Base-by-base conservation (phyloP, 2,888 invertebrate genomes). In the Plebejus anna region DNA sequence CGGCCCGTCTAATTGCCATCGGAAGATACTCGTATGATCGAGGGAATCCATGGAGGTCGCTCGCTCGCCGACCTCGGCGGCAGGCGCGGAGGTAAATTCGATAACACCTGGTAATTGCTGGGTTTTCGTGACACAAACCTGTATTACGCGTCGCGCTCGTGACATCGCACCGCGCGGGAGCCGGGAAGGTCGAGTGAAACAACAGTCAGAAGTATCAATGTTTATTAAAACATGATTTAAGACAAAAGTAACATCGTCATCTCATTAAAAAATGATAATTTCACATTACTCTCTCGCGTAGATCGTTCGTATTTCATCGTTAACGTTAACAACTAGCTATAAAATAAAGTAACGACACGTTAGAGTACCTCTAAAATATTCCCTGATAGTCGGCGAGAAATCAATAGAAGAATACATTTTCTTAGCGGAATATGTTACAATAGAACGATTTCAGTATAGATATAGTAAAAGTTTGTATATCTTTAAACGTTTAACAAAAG, bases 161-260 rank as follows among this genome's bases (percentile, higher is more conserved):
- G 66, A 66, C 66, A 66, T 22, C 32, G 72, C 9, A 13, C 71
- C 38, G 38, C 6, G 13, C 73, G 4, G 66, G 16, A 38, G 22
- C 59, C 9, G 66, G 77, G 66, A 72, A 80, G 81, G 80, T 80
- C 78, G 82, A 84, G 80, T 80, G 78, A 82, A 81, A 82, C 77
- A 77, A 77, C 75, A 79, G 82, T 83, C 79, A 79, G 81, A 88
- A 88, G 87, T 90, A 88, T 87, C 85, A 91, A 88, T 89, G 87
- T 93, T 92, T 92, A 93, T 91, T 92, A 88, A 90, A 92, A 90
- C 90, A 88, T 91, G 90, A 93, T 92, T 66, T 89, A 88, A 85
- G 88, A 88, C 84, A 89, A 90, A 90, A 88, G 85, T 90, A 92
- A 93, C 90, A 89, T 88, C 88, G 86, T 90, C 89, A 89, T 85